Base-by-base conservation (phyloP, 2,113 vertebrate genomes). In the Psophia crepitans region DNA sequence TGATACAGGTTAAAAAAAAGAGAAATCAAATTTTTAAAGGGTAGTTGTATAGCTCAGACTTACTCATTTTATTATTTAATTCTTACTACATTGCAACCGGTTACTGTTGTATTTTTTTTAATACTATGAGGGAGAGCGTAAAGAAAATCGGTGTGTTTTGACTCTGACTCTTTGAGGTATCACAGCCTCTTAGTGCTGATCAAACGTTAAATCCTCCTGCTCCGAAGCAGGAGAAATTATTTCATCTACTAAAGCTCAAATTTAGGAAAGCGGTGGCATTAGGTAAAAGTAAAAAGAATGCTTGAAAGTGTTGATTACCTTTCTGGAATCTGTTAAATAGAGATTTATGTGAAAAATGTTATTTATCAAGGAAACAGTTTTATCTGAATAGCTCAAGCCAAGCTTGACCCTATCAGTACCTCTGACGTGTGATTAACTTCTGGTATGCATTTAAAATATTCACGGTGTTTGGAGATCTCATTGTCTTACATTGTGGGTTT, bases 41-140 rank as follows among this genome's bases (percentile, higher is more conserved):
- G 11, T 23, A 44, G 39, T 30, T 74, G 32, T 43, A 10, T 35
- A n/a, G 15, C 35, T 9, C 14, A 53, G 60, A 24, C 13, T 57
- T 63, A 5, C 1, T n/a, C 0, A 14, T n/a, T 53, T 41, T 49
- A 9, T 61, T 85, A 35, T 53, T 81, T 76, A 18, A 16, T 32
- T 19, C 4, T 70, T 12, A 6, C 0, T 39, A 8, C 21, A 9
- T 8, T 78, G 46, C 54, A 51, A 12, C 26, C 73, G 61, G 28
- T 27, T 49, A 4, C 43, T 80, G 46, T 41, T 70, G 20, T 41
- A 19, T 56, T 5, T 44, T 63, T 90, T 65, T 32, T 9, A 48
- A 66, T 74, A 23, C 5, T 1, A 0, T 3, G 10, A 57, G 11
- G 23, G 11, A 22, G 61, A 61, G 2, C 2, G 8, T 39, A 26